Evolutionary conservation across 2,113 vertebrate genomes (phyloP).

Genomic region (Corapipo altera): DNA sequence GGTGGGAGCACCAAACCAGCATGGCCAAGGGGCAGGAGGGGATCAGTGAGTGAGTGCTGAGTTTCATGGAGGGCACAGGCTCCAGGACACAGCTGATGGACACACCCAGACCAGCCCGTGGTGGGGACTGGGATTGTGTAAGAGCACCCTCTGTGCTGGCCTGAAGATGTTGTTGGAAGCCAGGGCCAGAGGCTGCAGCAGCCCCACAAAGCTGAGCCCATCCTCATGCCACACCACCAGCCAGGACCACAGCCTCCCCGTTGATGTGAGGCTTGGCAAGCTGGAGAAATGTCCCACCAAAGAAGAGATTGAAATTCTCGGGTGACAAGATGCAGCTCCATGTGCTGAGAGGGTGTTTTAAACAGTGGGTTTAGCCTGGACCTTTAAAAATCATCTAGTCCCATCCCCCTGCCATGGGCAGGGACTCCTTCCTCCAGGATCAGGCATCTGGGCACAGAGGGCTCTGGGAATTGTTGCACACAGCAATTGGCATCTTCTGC

Average conservation of each 20-base stretch:
- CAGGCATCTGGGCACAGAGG: fast-evolving
- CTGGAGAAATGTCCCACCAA: background rate
- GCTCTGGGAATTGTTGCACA: background rate
- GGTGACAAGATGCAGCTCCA: background rate
- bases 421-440: background rate
- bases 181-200: background rate
- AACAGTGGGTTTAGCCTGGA: background rate
- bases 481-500: background rate
- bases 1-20: background rate
- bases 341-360: background rate
- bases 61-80: background rate
- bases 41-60: background rate
- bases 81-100: background rate
- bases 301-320: background rate
- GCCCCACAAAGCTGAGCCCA: background rate
- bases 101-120: background rate
- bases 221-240: background rate
- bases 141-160: background rate
- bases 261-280: background rate
- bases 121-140: background rate
- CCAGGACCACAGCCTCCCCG: background rate
- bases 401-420: background rate
- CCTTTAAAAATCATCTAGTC: background rate
- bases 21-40: background rate
- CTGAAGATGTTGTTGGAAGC: background rate